These are phyloP conservation scores for Epizoanthus illoricatus DNA, from an alignment of 92 coral and sea anemone species.

Conservation along the genomic window DNA sequence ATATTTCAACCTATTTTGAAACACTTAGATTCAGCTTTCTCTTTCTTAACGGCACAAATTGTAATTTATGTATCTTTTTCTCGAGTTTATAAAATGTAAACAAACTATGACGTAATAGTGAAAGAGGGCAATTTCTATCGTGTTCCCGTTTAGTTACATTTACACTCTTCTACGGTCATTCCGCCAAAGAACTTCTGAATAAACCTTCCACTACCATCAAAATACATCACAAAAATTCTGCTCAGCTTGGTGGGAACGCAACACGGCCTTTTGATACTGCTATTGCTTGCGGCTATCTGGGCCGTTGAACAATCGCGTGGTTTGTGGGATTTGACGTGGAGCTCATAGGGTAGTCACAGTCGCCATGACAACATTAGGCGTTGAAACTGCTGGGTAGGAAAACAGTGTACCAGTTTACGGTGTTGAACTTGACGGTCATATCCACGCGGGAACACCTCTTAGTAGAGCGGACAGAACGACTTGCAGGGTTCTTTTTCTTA, in stretches of 20 bases:
- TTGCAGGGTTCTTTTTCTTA: not conserved
- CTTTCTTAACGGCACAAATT: too few species aligned
- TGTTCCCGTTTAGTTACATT: not conserved
- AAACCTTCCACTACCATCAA: not conserved
- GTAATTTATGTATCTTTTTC: too few species aligned
- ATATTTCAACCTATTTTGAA: too few species aligned
- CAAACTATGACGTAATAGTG: too few species aligned
- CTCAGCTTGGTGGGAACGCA: constrained; percentile 6
- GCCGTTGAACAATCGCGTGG: not conserved
- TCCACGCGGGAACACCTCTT: not conserved
- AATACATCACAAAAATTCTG: not conserved
- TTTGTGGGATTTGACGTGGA: not conserved
- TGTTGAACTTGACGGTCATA: constrained; percentile 5
- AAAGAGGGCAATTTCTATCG: too few species aligned
- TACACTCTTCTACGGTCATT: not conserved
- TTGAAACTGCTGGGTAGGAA: not conserved
- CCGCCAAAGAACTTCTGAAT: not conserved
- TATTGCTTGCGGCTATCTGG: not conserved
- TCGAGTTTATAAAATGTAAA: too few species aligned
- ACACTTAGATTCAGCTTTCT: too few species aligned
- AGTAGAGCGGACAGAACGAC: not conserved
- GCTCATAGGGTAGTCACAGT: not conserved
- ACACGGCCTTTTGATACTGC: not conserved
- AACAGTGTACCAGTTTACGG: not conserved
- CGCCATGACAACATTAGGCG: not conserved